phyloP scores from a whole-genome alignment of 2,797 vertebrate species.

The Lithobates pipiens region DNA sequence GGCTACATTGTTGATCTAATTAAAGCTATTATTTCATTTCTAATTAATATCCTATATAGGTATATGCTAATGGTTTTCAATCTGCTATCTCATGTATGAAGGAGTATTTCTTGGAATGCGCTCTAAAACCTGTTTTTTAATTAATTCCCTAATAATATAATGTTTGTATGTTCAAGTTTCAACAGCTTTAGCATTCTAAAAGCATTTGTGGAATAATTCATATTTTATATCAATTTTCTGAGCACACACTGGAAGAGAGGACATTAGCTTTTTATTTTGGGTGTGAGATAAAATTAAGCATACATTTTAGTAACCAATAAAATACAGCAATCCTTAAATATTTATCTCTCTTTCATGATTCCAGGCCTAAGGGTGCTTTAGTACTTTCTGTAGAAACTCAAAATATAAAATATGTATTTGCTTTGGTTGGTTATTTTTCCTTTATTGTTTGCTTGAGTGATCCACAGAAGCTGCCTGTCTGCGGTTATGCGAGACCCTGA shows the following conservation, averaged over 20 bases:
- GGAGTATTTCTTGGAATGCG: too few relatives aligned
- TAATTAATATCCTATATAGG: too few relatives aligned
- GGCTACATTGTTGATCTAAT: too few relatives aligned
- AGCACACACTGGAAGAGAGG: not conserved
- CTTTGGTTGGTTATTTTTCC: constrained; percentile 34
- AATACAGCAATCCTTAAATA: constrained; percentile 32
- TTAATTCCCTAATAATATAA: not conserved
- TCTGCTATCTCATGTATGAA: too few relatives aligned
- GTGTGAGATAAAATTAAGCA: not conserved
- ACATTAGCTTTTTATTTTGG: not conserved
- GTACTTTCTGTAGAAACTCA: constrained; percentile 22
- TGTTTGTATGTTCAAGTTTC: not conserved
- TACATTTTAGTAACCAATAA: constrained; percentile 16
- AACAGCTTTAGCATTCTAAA: not conserved
- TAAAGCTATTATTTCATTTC: too few relatives aligned
- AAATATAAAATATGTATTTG: constrained; percentile 38
- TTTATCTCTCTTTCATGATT: constrained; percentile 41
- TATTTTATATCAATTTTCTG: not conserved
- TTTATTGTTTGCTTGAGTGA: constrained; percentile 28
- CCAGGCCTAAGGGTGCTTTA: constrained; percentile 25
- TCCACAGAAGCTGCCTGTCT: constrained; percentile 31
- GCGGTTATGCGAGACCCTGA: constrained; percentile 27
- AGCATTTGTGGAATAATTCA: not conserved
- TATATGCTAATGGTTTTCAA: too few relatives aligned
- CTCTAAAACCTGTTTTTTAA: not conserved